A percentile compares a stretch with the other conserved stretches of the same genome.
Evolutionary conservation across 2,113 vertebrate species (phyloP).

Genomic region (Apus apus): DNA sequence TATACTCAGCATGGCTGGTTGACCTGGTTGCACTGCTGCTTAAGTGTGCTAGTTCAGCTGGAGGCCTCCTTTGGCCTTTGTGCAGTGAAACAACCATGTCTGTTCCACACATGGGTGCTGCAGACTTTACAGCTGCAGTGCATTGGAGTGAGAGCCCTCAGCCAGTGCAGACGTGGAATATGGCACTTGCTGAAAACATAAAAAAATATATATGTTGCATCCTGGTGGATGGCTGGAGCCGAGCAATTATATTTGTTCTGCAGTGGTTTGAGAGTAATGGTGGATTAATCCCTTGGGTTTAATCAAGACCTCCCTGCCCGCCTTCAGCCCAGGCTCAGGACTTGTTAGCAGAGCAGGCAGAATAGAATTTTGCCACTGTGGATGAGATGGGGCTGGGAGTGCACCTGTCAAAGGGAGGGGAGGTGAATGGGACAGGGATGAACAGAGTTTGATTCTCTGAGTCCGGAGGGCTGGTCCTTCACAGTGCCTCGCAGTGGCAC

Average conservation of each 20-base stretch:
- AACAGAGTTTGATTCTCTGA: background rate
- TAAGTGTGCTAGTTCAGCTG: background rate
- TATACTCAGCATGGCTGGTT: accelerated
- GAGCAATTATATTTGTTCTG: background rate
- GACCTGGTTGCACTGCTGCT: background rate
- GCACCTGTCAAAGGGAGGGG: background rate
- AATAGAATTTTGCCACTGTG: background rate
- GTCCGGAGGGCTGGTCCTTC: too few species aligned
- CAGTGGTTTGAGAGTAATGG: background rate
- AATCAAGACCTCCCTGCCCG: background rate
- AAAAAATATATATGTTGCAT: background rate
- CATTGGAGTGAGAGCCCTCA: background rate
- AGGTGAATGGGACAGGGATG: background rate
- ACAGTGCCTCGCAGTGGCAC: too few species aligned
- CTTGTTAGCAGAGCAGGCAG: background rate
- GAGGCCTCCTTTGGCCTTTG: background rate
- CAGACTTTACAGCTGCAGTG: background rate
- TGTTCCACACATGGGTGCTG: background rate
- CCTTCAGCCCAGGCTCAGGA: background rate
- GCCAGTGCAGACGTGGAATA: accelerated
- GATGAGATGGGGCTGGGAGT: background rate
- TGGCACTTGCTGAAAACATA: background rate
- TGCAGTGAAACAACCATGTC: background rate
- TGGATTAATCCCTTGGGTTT: background rate
- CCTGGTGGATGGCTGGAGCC: background rate